Base-by-base conservation (phyloP, 2,888 invertebrate genomes). In the Acleris holmiana region DNA sequence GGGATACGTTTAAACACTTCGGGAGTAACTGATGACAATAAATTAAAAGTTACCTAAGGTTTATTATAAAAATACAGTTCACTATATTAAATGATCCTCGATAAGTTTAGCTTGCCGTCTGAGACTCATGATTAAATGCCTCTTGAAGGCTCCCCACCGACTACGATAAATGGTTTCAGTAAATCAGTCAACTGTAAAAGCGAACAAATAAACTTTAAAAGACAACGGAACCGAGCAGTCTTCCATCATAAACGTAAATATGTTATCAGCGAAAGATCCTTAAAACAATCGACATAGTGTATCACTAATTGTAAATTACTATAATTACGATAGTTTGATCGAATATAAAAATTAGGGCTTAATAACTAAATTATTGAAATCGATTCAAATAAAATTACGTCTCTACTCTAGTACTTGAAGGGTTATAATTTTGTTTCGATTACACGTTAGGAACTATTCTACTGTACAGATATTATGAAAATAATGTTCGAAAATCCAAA, bases 391-490 rank as follows among this genome's bases (percentile, higher is more conserved):
- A 77, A 83, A 84, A 81, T 83, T 86, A 85, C 79, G 72, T 80
- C 75, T 78, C 74, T 88, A 87, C 73, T 78, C 86, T 84, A 88
- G 79, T 82, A 85, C 73, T 82, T 80, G 74, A 84, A 88, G 84
- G 90, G 84, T 88, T 91, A 91, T 84, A 87, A 82, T 87, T 86
- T 86, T 85, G 85, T 84, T 88, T 89, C 82, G 89, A 91, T 91
- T 91, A 91, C 80, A 88, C 77, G 79, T 89, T 87, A 91, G 91
- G 91, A 91, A 90, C 91, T 91, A 91, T 88, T 75, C 89, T 89
- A 87, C 91, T 91, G 90, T 91, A 91, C 91, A 91, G 79, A 83
- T 82, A 79, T 82, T 72, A 76, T 84, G 78, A 83, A 85, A 85
- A 85, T 80, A 80, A 81, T 77, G 79, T 78, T 78, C 80, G 72